Evolutionary conservation across 2,888 invertebrate genomes (phyloP).

Genomic region (Flexamia atlantica): DNA sequence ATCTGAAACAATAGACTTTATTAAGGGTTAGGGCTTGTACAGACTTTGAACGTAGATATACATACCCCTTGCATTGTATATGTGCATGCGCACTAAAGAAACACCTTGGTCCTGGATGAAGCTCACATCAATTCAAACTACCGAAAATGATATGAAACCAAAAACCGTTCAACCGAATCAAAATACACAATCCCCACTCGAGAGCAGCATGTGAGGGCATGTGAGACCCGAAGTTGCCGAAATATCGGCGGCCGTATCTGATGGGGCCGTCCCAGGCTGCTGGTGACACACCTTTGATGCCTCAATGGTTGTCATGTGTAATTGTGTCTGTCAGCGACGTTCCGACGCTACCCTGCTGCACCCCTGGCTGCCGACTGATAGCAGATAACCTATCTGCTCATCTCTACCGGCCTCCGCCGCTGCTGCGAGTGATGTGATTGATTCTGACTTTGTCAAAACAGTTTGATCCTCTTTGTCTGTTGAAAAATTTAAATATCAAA

Average conservation of each 20-base stretch:
- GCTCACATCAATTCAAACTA: no score
- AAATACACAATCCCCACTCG: no score
- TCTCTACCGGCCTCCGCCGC: no score
- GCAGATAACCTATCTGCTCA: slow-evolving; percentile 15
- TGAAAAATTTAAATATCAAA: no score
- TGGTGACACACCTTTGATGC: slow-evolving; percentile 26
- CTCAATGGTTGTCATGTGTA: not conserved
- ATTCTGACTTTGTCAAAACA: not conserved
- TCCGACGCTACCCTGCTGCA: not conserved
- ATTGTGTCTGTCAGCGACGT: slow-evolving; percentile 6
- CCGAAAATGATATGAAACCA: no score
- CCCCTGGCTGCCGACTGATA: not conserved
- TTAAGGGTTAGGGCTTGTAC: no score
- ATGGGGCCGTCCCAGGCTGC: not conserved
- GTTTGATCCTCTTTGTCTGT: not conserved
- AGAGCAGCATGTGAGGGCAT: not conserved
- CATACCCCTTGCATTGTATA: no score
- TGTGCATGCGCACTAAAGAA: no score
- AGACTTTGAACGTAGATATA: no score
- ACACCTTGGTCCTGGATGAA: no score
- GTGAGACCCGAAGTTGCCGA: not conserved
- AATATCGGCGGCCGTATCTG: slow-evolving; percentile 18
- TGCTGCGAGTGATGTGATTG: slow-evolving; percentile 15
- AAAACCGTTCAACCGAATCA: no score
- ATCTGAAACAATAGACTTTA: no score